These are phyloP conservation scores for Liodrosophila aerea DNA, from an alignment of 2,888 invertebrate genomes.

Conservation along the genomic window DNA sequence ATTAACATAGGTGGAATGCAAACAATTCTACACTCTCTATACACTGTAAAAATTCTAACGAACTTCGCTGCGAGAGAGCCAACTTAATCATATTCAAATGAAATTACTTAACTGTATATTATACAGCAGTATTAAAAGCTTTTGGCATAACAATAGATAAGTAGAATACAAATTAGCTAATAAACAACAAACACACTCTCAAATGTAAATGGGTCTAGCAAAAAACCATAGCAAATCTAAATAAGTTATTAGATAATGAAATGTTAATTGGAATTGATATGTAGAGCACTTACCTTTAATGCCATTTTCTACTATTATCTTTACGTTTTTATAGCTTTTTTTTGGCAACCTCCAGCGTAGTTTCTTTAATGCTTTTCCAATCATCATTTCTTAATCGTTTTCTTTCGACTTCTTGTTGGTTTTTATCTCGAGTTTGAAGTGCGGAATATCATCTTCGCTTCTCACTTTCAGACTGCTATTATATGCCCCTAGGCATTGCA, in stretches of 20 bases:
- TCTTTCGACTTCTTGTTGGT: not conserved
- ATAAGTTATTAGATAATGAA: not conserved
- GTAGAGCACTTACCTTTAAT: too few relatives aligned
- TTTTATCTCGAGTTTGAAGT: conserved; percentile 2
- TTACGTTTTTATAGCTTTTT: too few relatives aligned
- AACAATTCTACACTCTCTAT: too few relatives aligned
- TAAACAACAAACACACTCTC: not conserved
- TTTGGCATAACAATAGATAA: too few relatives aligned
- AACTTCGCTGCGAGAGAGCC: too few relatives aligned
- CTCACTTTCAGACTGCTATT: conserved; percentile 46
- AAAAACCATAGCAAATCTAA: not conserved
- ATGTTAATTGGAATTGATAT: too few relatives aligned
- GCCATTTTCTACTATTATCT: too few relatives aligned
- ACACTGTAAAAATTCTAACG: too few relatives aligned
- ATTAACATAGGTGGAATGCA: not conserved
- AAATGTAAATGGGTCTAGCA: not conserved
- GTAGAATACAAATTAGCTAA: too few relatives aligned
- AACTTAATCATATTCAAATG: not conserved
- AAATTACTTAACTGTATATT: conserved; percentile 2
- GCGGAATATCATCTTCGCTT: conserved; percentile 16
- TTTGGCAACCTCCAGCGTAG: conserved; percentile 2
- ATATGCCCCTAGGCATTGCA: conserved; percentile 27
- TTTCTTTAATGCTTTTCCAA: conserved; percentile 15
- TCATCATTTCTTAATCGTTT: conserved; percentile 9
- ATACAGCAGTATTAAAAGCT: not conserved